Percentiles rank a stretch among this genome's conserved stretches.
Evolutionary conservation across 2,113 vertebrate species (phyloP).

Genomic region (Abramis brama): DNA sequence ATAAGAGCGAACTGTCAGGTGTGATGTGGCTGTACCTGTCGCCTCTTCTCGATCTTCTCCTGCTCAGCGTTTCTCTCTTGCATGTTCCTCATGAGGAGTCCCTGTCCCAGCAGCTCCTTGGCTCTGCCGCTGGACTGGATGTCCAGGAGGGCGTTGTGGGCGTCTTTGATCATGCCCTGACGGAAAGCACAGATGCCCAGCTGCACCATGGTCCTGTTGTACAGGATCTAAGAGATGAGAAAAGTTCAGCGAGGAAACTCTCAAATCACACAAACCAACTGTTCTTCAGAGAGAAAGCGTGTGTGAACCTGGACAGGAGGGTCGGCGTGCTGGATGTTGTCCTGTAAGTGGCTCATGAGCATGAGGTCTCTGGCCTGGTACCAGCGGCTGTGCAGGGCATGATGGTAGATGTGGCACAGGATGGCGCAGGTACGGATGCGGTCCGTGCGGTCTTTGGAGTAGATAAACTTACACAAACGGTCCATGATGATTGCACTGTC

Average conservation of each 20-base stretch:
- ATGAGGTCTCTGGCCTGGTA: conserved; percentile 91
- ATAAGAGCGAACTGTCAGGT: not conserved
- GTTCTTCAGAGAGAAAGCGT: not conserved
- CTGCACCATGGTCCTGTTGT: conserved; percentile 94
- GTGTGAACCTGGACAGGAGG: conserved; percentile 86
- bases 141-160: conserved; percentile 90
- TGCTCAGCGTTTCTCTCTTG: conserved; percentile 93
- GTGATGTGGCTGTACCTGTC: conserved; percentile 72
- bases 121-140: conserved; percentile 91
- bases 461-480: conserved; percentile 90
- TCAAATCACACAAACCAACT: not conserved
- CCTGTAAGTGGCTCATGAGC: conserved; percentile 94
- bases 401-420: conserved; percentile 93
- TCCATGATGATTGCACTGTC: conserved; percentile 89
- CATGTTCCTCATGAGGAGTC: conserved; percentile 89
- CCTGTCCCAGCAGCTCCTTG: conserved; percentile 92
- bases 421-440: conserved; percentile 91
- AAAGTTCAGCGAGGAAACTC: not conserved
- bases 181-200: conserved; percentile 93
- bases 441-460: conserved; percentile 88
- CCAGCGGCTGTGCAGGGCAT: conserved; percentile 91
- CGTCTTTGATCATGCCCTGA: conserved; percentile 92
- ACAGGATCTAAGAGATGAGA: conserved; percentile 82
- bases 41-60: conserved; percentile 91
- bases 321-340: conserved; percentile 93